Percentiles rank a stretch among this genome's conserved stretches.
Evolutionary conservation across 2,888 invertebrate species (phyloP).

Genomic region (Yponomeuta cagnagella): DNA sequence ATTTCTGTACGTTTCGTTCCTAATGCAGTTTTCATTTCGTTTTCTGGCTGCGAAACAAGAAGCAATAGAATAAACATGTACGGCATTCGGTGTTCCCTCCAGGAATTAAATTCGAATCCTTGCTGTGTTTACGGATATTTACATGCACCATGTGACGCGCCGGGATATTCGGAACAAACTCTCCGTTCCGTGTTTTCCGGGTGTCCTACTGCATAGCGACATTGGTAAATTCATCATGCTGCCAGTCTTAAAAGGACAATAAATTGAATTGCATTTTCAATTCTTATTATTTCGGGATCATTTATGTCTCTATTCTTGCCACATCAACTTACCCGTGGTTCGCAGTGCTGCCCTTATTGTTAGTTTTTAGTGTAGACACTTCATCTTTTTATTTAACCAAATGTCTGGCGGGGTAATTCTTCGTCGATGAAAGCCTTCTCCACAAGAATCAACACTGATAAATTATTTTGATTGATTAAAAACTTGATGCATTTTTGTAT

Average conservation of each 20-base stretch:
- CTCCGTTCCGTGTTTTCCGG: not conserved
- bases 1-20: not conserved
- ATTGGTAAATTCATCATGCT: not conserved
- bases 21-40: not conserved
- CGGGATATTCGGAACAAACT: not conserved
- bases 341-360: no score
- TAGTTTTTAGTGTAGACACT: no score
- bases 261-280: no score
- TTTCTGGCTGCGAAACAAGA: not conserved
- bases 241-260: not conserved
- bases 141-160: conserved; percentile 3
- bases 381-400: no score
- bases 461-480: no score
- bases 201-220: not conserved
- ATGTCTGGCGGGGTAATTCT: no score
- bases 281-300: no score
- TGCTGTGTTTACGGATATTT: conserved; percentile 1
- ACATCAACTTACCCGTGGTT: no score
- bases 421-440: no score
- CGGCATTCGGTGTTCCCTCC: not conserved
- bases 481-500: no score
- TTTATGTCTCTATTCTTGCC: no score
- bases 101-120: conserved; percentile 4
- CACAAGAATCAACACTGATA: no score
- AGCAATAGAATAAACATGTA: not conserved